Base-by-base conservation (phyloP, 2,888 invertebrate species). In the Phengaris alcon region DNA sequence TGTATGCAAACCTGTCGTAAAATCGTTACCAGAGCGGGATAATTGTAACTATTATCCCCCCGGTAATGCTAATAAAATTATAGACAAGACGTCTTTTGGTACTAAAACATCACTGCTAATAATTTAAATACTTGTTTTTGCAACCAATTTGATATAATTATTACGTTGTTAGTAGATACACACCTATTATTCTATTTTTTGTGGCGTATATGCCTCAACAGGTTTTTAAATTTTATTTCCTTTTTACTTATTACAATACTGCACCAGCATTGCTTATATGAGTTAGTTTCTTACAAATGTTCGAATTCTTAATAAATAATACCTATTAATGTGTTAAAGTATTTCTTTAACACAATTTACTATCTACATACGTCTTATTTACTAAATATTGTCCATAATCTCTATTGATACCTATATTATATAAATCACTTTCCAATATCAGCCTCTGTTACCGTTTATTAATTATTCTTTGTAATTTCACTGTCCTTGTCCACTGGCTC, bases 381-480 rank as follows among this genome's bases (percentile, higher is more conserved):
- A 48, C n/a, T 69, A 70, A 70, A 22, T 12, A 70, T 6, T 70
- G 12, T 70, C 15, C 12, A 48, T 51, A 70, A 12, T 15, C 6
- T 52, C 51, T 70, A 48, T 22, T 52, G 22, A 52, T 51, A 69
- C 69, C 54, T 69, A 57, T 15, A 68, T 54, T n/a, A 75, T 73
- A 77, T 75, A 78, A 77, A 75, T 75, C 77, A 79, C 79, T 78
- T 78, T 79, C 78, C 54, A 77, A 76, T 57, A 77, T 77, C 75
- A 77, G 74, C 77, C 75, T 68, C 76, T 74, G 78, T 79, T 79
- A 80, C 78, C 79, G 77, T 70, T 79, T 75, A 81, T 81, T 82
- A 79, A 76, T 77, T 79, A 78, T 76, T 76, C 75, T 77, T 75
- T 68, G 76, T 73, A 77, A 79, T 82, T 80, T 82, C 81, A 80